Evolutionary conservation across 2,888 invertebrate species (phyloP).

Genomic region (Calameuta filiformis): DNA sequence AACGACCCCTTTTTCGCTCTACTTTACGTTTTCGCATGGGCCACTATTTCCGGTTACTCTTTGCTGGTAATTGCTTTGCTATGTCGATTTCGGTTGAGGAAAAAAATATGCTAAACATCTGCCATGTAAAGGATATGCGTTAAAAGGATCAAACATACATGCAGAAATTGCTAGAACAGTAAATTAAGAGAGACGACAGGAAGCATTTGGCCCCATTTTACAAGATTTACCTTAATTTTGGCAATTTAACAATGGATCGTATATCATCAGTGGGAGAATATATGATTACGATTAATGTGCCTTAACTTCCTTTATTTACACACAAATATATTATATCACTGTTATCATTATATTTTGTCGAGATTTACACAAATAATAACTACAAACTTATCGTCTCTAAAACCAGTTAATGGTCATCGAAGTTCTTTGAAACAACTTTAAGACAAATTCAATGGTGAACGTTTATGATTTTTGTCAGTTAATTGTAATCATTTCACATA

Average conservation of each 20-base stretch:
- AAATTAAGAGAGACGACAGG: background rate
- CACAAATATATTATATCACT: constrained; percentile 65
- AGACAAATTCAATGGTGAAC: background rate
- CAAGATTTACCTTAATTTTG: background rate
- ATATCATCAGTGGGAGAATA: background rate
- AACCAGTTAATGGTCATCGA: background rate
- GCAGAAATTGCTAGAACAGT: background rate
- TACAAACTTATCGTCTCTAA: constrained; percentile 34
- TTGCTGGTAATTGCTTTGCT: constrained; percentile 30
- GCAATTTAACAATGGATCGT: background rate
- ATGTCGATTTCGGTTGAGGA: constrained; percentile 20
- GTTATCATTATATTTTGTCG: constrained; percentile 55
- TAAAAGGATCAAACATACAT: background rate
- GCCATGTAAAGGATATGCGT: constrained; percentile 15
- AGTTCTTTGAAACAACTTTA: background rate
- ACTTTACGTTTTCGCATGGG: constrained; percentile 22
- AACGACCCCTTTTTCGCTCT: constrained; percentile 16
- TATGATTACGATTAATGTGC: constrained; percentile 20
- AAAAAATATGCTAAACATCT: constrained; percentile 7
- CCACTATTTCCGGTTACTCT: constrained; percentile 21
- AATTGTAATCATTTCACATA: background rate
- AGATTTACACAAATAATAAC: constrained; percentile 59
- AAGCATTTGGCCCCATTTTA: background rate
- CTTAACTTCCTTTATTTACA: constrained; percentile 64
- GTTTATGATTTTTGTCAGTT: background rate